These are phyloP conservation scores for Gnathonemus echidnorhynchus DNA, from an alignment of 2,113 vertebrate species.

Conservation along the genomic window DNA sequence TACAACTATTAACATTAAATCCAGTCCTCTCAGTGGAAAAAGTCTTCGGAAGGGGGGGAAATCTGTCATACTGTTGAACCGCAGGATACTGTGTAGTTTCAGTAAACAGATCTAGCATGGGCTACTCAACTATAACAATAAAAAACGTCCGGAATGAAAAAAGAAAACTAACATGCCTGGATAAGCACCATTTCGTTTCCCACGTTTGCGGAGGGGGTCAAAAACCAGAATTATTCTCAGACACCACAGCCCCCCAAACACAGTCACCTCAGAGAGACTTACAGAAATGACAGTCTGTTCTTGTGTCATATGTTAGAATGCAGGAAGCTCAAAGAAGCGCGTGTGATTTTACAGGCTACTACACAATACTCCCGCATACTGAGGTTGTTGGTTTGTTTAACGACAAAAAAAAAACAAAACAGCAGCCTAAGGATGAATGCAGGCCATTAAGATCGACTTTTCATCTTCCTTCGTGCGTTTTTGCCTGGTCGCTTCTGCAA, in stretches of 20 bases:
- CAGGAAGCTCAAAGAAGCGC: neutral
- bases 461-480: constrained; percentile 78
- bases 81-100: neutral
- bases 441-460: constrained; percentile 56
- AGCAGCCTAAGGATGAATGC: neutral
- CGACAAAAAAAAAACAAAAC: neutral
- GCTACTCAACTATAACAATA: neutral
- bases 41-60: neutral
- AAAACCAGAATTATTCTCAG: neutral
- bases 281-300: neutral
- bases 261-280: neutral
- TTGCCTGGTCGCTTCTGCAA: constrained; percentile 90
- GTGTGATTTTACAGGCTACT: neutral
- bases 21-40: neutral
- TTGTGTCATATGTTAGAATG: neutral
- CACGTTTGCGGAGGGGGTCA: neutral
- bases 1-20: neutral
- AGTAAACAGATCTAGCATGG: neutral
- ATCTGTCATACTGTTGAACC: neutral
- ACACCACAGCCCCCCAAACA: neutral
- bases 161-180: neutral
- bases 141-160: neutral
- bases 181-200: neutral
- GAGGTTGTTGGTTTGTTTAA: neutral
- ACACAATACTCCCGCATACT: neutral